These are phyloP conservation scores for Heliconius charithonia DNA, from an alignment of 2,888 invertebrate species.

Conservation along the genomic window DNA sequence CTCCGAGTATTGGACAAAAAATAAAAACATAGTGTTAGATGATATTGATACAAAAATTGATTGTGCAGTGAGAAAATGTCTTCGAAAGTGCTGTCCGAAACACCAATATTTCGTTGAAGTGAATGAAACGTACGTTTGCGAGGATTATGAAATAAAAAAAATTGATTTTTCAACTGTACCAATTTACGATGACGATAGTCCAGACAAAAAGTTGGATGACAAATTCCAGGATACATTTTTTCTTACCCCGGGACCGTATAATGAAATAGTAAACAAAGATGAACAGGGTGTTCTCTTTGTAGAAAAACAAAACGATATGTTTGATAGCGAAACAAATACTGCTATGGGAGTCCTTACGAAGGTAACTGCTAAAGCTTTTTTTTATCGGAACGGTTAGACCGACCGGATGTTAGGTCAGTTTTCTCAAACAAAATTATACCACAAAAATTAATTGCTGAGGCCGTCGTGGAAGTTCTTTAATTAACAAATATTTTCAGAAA, in stretches of 20 bases:
- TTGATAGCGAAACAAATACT: not conserved
- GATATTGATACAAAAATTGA: not conserved
- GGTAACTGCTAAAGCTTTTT: not conserved
- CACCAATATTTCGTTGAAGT: constrained; percentile 3
- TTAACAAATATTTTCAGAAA: too few relatives aligned
- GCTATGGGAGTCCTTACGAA: not conserved
- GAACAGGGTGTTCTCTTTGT: not conserved
- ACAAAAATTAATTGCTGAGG: not conserved
- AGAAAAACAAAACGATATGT: not conserved
- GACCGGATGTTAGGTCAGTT: too few relatives aligned
- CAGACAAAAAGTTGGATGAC: not conserved
- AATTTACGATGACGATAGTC: constrained; percentile 23
- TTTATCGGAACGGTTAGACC: not conserved
- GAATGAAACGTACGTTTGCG: not conserved
- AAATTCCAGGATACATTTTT: constrained; percentile 21
- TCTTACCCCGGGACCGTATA: constrained; percentile 12
- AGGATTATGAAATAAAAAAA: not conserved
- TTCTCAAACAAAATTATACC: not conserved
- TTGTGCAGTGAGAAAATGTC: constrained; percentile 11
- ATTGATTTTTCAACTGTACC: constrained; percentile 27
- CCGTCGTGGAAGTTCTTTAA: too few relatives aligned
- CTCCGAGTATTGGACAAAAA: not conserved
- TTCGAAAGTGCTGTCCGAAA: constrained; percentile 24
- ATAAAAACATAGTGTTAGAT: constrained; percentile 5
- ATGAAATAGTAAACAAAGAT: not conserved